Evolutionary conservation across 2,797 vertebrate genomes (phyloP).

Genomic region (Lateolabrax maculatus): DNA sequence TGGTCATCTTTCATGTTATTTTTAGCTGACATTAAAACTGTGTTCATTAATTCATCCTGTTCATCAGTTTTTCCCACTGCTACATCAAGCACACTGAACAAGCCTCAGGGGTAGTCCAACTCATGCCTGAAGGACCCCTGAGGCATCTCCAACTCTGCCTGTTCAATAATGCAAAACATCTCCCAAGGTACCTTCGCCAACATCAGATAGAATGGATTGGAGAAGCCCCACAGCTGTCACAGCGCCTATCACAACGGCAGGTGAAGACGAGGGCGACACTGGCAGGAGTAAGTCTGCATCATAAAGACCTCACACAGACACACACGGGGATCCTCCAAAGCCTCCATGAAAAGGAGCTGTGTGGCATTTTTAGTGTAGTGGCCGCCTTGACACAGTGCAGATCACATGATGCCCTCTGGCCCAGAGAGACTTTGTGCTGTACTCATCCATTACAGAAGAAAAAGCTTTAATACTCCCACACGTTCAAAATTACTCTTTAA

Average conservation of each 20-base stretch:
- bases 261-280: slow-evolving; percentile 46
- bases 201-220: slow-evolving; percentile 56
- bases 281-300: slow-evolving; percentile 72
- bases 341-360: neutral
- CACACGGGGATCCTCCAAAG: neutral
- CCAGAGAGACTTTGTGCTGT: neutral
- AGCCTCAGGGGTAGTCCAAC: slow-evolving; percentile 79
- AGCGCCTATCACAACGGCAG: slow-evolving; percentile 28
- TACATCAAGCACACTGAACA: slow-evolving; percentile 71
- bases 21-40: slow-evolving; percentile 79
- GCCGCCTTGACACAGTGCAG: neutral
- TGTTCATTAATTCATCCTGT: slow-evolving; percentile 79
- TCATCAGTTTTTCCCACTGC: slow-evolving; percentile 70
- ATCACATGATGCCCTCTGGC: neutral
- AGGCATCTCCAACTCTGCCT: slow-evolving; percentile 76
- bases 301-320: slow-evolving; percentile 26
- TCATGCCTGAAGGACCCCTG: slow-evolving; percentile 77
- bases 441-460: slow-evolving; percentile 4
- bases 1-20: slow-evolving; percentile 86
- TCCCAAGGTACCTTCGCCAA: slow-evolving; percentile 75
- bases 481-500: neutral
- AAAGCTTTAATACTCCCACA: neutral
- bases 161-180: slow-evolving; percentile 83
- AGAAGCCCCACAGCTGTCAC: slow-evolving; percentile 55
- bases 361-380: neutral